Conservation (phyloP, 2,113 vertebrate species). For the Laticauda laticaudata region DNA sequence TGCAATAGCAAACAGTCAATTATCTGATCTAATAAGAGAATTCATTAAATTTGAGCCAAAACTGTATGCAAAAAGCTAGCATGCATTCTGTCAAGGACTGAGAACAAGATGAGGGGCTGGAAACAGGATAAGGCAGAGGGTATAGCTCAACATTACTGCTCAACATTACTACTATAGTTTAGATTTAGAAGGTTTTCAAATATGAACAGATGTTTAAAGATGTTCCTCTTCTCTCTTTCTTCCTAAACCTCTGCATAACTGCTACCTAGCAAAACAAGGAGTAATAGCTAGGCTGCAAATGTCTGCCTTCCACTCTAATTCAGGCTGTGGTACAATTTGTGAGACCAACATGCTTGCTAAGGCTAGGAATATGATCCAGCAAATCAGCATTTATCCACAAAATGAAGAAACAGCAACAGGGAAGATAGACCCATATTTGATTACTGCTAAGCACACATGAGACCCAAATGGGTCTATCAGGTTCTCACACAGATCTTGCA, state of each 20-base stretch:
- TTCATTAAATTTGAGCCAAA: background rate
- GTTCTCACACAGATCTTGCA: background rate
- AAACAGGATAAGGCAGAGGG: background rate
- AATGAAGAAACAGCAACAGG: background rate
- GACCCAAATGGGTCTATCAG: background rate
- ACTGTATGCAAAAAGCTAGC: background rate
- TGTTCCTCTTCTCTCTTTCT: background rate
- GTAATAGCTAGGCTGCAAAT: background rate
- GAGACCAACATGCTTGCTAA: background rate
- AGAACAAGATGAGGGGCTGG: background rate
- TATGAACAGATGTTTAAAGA: background rate
- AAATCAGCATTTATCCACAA: background rate
- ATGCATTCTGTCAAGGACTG: background rate
- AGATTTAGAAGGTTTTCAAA: background rate
- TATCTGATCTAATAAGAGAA: background rate
- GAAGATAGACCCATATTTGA: background rate
- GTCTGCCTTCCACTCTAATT: background rate
- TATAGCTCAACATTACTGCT: background rate
- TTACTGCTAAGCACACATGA: background rate
- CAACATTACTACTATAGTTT: background rate
- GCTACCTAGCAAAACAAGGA: background rate
- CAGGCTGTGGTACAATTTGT: background rate
- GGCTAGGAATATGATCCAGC: background rate
- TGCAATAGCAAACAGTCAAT: no score
- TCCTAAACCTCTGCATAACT: background rate